A percentile compares a stretch with the other conserved stretches of the same genome.
Evolutionary conservation across 2,888 invertebrate species (phyloP).

Genomic region (Perdita meconis): DNA sequence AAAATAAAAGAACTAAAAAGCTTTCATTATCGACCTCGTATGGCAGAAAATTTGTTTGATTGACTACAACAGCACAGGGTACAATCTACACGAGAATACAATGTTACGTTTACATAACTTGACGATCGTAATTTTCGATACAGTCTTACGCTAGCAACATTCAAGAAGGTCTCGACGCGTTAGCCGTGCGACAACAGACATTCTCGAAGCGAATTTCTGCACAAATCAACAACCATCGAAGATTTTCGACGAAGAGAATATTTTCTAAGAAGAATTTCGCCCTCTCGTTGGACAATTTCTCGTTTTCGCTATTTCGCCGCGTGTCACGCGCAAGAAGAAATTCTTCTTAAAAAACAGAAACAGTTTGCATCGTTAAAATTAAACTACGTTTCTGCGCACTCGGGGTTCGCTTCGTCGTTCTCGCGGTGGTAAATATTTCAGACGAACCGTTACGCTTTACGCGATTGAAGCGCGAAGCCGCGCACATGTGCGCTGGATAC

Average conservation of each 20-base stretch:
- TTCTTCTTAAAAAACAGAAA: neutral
- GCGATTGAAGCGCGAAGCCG: no score
- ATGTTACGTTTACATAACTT: constrained; percentile 26
- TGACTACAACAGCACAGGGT: constrained; percentile 39
- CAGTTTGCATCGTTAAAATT: neutral
- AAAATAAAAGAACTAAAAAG: constrained; percentile 13
- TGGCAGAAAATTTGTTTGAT: constrained; percentile 47
- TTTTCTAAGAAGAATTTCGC: constrained; percentile 1
- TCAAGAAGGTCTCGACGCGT: neutral
- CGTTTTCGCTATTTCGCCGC: neutral
- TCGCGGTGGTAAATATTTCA: constrained; percentile 32
- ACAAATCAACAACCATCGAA: neutral
- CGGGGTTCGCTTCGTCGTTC: neutral
- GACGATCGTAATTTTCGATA: neutral
- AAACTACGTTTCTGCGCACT: neutral
- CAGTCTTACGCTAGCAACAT: constrained; percentile 27
- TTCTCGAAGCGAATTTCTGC: neutral
- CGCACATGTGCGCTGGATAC: no score
- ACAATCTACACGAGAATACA: constrained; percentile 43
- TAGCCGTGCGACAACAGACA: neutral
- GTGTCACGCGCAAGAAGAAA: neutral
- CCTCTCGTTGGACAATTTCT: neutral
- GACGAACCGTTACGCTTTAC: no score
- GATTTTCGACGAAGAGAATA: neutral
- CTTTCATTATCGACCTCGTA: neutral